Evolutionary conservation across 2,113 vertebrate species (phyloP).

Genomic region (Carollia perspicillata): DNA sequence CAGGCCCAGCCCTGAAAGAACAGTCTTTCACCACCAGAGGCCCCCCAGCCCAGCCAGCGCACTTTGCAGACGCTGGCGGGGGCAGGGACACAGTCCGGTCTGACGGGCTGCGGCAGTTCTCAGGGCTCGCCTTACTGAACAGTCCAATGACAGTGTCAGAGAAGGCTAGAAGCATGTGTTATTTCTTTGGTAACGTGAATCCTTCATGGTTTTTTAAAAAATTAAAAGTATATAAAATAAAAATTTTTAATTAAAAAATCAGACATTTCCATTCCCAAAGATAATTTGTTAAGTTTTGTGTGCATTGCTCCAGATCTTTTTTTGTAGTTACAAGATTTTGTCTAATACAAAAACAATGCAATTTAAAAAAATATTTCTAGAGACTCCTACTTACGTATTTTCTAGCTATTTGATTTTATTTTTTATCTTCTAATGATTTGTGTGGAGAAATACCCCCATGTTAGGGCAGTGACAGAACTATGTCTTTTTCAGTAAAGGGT

Average conservation of each 20-base stretch:
- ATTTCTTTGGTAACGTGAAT: constrained; percentile 7
- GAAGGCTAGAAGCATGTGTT: not conserved
- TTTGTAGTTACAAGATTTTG: not conserved
- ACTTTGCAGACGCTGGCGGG: not conserved
- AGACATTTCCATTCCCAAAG: not conserved
- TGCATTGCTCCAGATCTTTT: not conserved
- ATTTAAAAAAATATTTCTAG: not conserved
- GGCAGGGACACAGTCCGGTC: not conserved
- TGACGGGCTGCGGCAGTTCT: not conserved
- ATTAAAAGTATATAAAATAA: not conserved
- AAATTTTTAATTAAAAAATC: not conserved
- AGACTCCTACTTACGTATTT: not conserved
- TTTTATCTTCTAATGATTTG: constrained; percentile 8
- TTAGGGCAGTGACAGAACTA: not conserved
- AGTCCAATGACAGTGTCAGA: not conserved
- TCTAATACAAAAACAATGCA: not conserved
- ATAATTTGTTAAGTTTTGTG: not conserved
- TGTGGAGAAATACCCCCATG: not conserved
- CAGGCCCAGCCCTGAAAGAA: not conserved
- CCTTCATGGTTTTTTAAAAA: not conserved
- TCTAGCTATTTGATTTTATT: not conserved
- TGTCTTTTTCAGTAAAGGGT: not conserved
- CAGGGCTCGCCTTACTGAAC: not conserved
- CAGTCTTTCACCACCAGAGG: not conserved
- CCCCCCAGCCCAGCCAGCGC: not conserved